A percentile compares a stretch with the other conserved stretches of the same genome.
These are phyloP conservation scores for Scotopteryx bipunctaria DNA, from an alignment of 2,888 invertebrate species.

Conservation along the genomic window DNA sequence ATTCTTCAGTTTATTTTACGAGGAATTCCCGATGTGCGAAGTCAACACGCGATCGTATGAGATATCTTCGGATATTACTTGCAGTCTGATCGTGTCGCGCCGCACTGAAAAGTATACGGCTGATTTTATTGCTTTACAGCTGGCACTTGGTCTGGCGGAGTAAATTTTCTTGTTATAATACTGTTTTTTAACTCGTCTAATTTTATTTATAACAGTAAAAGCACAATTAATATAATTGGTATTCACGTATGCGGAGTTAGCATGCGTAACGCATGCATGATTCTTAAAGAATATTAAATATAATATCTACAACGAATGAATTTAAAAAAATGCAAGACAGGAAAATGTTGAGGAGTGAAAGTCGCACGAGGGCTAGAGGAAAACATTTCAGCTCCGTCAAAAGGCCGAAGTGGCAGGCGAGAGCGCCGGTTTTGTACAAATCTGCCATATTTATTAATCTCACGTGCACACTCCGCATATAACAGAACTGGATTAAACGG, in stretches of 20 bases:
- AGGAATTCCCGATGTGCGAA: slow-evolving; percentile 54
- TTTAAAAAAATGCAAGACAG: slow-evolving; percentile 55
- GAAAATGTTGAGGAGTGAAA: slow-evolving; percentile 44
- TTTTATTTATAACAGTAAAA: slow-evolving; percentile 10
- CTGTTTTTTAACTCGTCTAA: too few relatives aligned
- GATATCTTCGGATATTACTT: slow-evolving; percentile 41
- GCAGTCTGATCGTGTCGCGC: slow-evolving; percentile 19
- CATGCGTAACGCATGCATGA: slow-evolving; percentile 17
- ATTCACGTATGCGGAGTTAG: slow-evolving; percentile 13
- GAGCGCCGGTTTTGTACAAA: slow-evolving; percentile 45
- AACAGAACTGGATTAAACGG: slow-evolving; percentile 34
- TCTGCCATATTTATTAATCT: slow-evolving; percentile 59
- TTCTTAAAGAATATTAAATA: slow-evolving; percentile 43
- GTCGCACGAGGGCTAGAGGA: slow-evolving; percentile 42
- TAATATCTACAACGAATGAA: slow-evolving; percentile 48
- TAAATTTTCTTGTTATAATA: slow-evolving; percentile 3
- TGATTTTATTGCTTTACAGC: slow-evolving; percentile 11
- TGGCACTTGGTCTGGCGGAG: neutral
- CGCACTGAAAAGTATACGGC: slow-evolving; percentile 11
- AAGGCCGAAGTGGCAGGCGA: slow-evolving; percentile 44
- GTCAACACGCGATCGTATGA: slow-evolving; percentile 43
- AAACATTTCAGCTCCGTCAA: slow-evolving; percentile 57
- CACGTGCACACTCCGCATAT: slow-evolving; percentile 39
- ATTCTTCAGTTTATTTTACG: slow-evolving; percentile 52
- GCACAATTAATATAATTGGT: slow-evolving; percentile 13